Percentiles rank a stretch among this genome's conserved stretches.
Evolutionary conservation across 2,113 vertebrate species (phyloP).

Genomic region (Lophotis ruficrista): DNA sequence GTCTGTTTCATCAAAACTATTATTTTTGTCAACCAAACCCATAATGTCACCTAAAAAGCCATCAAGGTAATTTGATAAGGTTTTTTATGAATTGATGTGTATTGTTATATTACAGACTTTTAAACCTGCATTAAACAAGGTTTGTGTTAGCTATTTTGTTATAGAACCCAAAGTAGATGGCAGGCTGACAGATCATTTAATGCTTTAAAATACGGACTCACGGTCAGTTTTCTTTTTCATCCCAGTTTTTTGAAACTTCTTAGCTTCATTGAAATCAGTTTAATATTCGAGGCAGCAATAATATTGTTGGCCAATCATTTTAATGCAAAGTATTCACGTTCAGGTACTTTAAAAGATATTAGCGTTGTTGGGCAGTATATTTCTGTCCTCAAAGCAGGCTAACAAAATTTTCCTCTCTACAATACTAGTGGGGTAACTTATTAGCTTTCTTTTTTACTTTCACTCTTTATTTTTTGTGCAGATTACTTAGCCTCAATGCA

Average conservation of each 20-base stretch:
- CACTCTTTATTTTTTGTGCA: background rate
- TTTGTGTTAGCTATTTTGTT: background rate
- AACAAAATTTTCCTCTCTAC: background rate
- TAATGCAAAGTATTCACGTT: background rate
- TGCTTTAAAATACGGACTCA: background rate
- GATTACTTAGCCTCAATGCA: background rate
- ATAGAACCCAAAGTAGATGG: background rate
- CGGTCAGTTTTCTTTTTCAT: background rate
- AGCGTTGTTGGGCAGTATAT: background rate
- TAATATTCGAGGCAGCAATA: background rate
- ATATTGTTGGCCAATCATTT: background rate
- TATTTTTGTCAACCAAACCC: background rate
- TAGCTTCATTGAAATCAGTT: background rate
- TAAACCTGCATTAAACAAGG: background rate
- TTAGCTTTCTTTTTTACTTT: background rate
- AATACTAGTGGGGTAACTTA: background rate
- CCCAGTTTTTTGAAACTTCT: background rate
- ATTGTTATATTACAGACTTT: background rate
- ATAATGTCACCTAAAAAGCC: background rate
- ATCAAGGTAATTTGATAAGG: background rate
- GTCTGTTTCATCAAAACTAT: background rate
- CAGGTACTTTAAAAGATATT: background rate
- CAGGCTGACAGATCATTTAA: background rate
- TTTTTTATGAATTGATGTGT: background rate
- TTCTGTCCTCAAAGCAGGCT: background rate